These are phyloP conservation scores for Mimachlamys varia DNA, from an alignment of 2,888 invertebrate genomes.

Conservation along the genomic window DNA sequence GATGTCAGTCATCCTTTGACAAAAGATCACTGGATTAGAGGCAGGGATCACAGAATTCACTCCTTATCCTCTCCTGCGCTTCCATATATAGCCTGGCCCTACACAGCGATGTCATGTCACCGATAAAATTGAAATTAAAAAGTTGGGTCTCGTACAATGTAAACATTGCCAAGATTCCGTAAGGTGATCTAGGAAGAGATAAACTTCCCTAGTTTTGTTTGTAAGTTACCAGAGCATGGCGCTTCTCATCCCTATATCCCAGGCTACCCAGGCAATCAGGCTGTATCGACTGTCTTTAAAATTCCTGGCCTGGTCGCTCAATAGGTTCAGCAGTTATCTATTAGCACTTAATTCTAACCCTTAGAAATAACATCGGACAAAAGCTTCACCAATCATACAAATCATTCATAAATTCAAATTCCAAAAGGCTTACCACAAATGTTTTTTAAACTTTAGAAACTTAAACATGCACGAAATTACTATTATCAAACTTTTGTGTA, in stretches of 20 bases:
- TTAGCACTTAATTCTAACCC: background rate
- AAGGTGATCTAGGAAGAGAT: constrained; percentile 15
- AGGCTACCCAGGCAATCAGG: background rate
- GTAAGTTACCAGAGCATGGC: constrained; percentile 29
- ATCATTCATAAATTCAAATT: constrained; percentile 1
- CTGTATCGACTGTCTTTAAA: background rate
- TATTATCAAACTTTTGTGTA: background rate
- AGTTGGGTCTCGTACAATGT: constrained; percentile 16
- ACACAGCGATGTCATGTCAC: background rate
- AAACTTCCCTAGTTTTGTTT: background rate
- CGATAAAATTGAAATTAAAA: constrained; percentile 1
- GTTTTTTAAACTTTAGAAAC: constrained; percentile 10
- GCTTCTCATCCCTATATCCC: background rate
- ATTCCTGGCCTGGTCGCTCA: background rate
- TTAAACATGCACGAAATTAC: background rate
- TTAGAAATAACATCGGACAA: background rate
- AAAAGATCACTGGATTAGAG: background rate
- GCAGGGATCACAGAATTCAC: background rate
- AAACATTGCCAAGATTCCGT: constrained; percentile 25
- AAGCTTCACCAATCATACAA: background rate
- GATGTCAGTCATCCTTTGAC: background rate
- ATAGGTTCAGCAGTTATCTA: background rate
- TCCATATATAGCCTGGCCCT: background rate
- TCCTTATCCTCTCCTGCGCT: background rate
- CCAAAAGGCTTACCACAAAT: background rate